phyloP scores from a whole-genome alignment of 1,140 invertebrate species.

The Drosophila ohnishii region DNA sequence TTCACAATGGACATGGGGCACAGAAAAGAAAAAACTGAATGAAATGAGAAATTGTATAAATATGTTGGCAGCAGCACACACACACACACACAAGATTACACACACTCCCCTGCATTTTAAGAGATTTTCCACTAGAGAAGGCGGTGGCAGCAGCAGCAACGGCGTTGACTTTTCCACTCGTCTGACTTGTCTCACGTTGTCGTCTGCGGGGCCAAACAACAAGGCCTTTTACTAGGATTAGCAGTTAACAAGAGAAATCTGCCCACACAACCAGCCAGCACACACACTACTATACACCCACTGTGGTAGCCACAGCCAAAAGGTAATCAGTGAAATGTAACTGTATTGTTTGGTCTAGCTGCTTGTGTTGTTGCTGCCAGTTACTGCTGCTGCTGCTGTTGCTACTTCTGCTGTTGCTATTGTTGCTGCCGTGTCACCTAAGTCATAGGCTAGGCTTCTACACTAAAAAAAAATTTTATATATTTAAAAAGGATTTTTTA shows the following conservation, averaged over 20 bases:
- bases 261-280: constrained; percentile 54
- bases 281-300: constrained; percentile 28
- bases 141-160: constrained; percentile 13
- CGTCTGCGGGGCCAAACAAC: constrained; percentile 58
- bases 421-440: constrained; percentile 59
- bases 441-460: constrained; percentile 44
- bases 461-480: not conserved
- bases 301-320: constrained; percentile 58
- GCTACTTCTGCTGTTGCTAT: constrained; percentile 24
- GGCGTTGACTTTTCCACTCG: constrained; percentile 76
- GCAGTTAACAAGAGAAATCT: constrained; percentile 81
- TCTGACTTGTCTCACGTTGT: constrained; percentile 61
- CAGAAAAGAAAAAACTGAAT: constrained; percentile 51
- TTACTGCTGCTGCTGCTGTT: not conserved
- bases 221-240: constrained; percentile 80
- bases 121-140: constrained; percentile 74
- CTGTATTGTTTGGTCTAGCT: constrained; percentile 71
- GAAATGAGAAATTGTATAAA: constrained; percentile 79
- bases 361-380: constrained; percentile 16
- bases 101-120: constrained; percentile 63
- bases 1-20: constrained; percentile 37
- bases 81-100: constrained; percentile 19
- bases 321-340: constrained; percentile 82
- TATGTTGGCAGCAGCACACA: constrained; percentile 69
- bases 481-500: not conserved